A percentile compares a stretch with the other conserved stretches of the same genome.
phyloP scores from a whole-genome alignment of 2,888 invertebrate genomes.

The Glaucopsyche alexis region DNA sequence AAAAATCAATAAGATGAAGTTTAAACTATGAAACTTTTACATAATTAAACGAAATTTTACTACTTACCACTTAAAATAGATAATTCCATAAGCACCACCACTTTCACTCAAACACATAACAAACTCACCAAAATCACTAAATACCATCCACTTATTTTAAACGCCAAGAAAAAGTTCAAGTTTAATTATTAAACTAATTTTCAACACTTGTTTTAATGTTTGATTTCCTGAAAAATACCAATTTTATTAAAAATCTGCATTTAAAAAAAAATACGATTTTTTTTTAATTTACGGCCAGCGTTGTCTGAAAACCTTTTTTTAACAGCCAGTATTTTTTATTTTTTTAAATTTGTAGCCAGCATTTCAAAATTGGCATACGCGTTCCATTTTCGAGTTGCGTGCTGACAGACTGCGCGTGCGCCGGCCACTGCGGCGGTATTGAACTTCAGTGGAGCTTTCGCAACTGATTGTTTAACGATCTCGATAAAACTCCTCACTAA shows the following conservation, averaged over 20 bases:
- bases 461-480: constrained; percentile 48
- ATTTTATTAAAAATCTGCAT: neutral
- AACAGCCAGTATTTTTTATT: neutral
- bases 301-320: neutral
- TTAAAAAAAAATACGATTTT: neutral
- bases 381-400: constrained; percentile 51
- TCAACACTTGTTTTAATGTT: neutral
- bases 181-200: neutral
- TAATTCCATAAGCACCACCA: constrained; percentile 36
- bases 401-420: constrained; percentile 66
- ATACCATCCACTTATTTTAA: constrained; percentile 15
- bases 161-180: neutral
- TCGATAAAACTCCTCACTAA: constrained; percentile 39
- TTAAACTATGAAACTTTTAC: neutral
- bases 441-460: constrained; percentile 73
- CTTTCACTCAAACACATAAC: constrained; percentile 37
- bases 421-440: constrained; percentile 65
- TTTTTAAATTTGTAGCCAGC: constrained; percentile 12
- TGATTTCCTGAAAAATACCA: neutral
- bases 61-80: constrained; percentile 17
- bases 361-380: constrained; percentile 23
- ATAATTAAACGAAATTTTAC: neutral
- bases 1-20: neutral
- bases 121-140: constrained; percentile 26
- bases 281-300: neutral